Conservation (phyloP, 2,888 invertebrate genomes). For the Oxytorus armatus region DNA sequence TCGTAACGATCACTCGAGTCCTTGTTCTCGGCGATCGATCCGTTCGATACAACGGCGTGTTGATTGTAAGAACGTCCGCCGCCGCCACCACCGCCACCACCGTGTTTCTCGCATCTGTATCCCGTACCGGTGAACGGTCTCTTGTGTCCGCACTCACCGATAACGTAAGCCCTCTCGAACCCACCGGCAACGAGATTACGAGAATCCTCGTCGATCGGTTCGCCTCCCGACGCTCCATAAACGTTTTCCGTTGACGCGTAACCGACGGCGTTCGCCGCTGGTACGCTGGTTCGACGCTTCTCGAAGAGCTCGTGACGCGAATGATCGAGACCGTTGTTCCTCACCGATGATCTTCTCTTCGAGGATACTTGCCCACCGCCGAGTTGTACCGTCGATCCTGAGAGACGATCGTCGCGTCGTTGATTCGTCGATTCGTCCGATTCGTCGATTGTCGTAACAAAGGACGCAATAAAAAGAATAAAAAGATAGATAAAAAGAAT, state of each 20-base stretch:
- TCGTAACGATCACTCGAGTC: constrained; percentile 77
- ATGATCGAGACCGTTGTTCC: constrained; percentile 79
- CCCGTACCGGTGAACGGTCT: constrained; percentile 79
- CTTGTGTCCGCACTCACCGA: constrained; percentile 81
- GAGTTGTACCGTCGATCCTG: constrained; percentile 59
- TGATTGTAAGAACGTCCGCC: constrained; percentile 63
- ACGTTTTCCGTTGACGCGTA: constrained; percentile 82
- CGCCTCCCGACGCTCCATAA: constrained; percentile 73
- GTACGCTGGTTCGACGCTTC: constrained; percentile 80
- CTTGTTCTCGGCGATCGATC: constrained; percentile 76
- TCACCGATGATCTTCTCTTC: constrained; percentile 80
- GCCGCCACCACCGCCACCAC: constrained; percentile 75
- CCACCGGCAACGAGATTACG: constrained; percentile 69
- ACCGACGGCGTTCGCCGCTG: constrained; percentile 79
- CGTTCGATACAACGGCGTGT: constrained; percentile 75
- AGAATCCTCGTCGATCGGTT: constrained; percentile 64
- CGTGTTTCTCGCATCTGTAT: constrained; percentile 82
- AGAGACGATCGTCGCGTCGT: not conserved
- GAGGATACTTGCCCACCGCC: constrained; percentile 66
- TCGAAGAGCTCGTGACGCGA: constrained; percentile 82
- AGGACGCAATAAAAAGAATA: not conserved
- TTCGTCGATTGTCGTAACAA: not conserved
- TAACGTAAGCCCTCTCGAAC: constrained; percentile 77
- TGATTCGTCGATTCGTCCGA: not conserved
- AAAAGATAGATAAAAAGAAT: not conserved